Percentiles rank a stretch among this genome's conserved stretches.
Conservation (phyloP, 2,888 invertebrate species). For the Phasia obesa region DNA sequence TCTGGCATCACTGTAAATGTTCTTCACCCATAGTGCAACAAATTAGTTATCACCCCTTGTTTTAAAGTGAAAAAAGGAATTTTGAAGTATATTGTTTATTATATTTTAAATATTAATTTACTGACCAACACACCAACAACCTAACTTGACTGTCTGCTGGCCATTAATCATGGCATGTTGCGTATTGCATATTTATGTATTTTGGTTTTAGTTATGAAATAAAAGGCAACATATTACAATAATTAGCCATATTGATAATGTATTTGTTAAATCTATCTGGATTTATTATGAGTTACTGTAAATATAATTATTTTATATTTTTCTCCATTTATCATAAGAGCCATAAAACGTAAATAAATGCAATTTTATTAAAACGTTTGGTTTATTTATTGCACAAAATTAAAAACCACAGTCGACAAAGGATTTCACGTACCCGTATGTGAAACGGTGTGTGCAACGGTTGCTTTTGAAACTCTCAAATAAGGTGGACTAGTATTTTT, state of each 20-base stretch:
- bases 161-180: conserved; percentile 12
- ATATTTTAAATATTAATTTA: neutral
- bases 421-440: neutral
- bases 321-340: conserved; percentile 16
- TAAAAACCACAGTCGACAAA: conserved; percentile 44
- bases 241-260: conserved; percentile 35
- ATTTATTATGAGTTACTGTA: neutral
- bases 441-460: conserved; percentile 26
- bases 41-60: too few relatives aligned
- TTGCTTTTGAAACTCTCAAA: conserved; percentile 22
- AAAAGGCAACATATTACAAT: conserved; percentile 35
- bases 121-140: neutral
- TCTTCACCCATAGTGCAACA: too few relatives aligned
- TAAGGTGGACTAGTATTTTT: conserved; percentile 11
- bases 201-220: neutral
- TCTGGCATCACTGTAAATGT: too few relatives aligned
- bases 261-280: conserved; percentile 4
- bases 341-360: conserved; percentile 50
- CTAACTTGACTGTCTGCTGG: conserved; percentile 1
- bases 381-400: conserved; percentile 53
- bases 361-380: conserved; percentile 54
- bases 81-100: neutral
- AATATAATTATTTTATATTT: conserved; percentile 12
- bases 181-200: neutral
- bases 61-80: neutral